Base-by-base conservation (phyloP, 2,888 invertebrate genomes). In the Molorchus minor region DNA sequence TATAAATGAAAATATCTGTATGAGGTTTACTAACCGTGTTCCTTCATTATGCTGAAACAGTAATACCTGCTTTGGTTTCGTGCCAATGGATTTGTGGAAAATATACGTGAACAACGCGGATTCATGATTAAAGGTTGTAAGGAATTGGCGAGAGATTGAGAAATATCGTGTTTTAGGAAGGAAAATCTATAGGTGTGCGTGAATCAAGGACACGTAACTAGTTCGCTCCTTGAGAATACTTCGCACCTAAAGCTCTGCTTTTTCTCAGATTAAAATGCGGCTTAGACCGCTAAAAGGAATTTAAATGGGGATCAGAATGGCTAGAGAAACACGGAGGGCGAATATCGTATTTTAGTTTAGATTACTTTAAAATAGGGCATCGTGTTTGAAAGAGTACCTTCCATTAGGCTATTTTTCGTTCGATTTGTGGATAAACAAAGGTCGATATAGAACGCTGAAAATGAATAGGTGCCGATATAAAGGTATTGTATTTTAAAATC, bases 131-230 rank as follows among this genome's bases (percentile, higher is more conserved):
- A 68, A 58, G 60, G 65, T 63, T 62, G 61, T 67, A 61, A n/a
- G 64, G 61, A 70, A 71, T 69, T 58, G 67, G 69, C 67, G 67
- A 62, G 62, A 71, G 70, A 75, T 73, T 72, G 70, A 70, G 71
- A 73, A 73, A 72, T 75, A 72, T 73, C 72, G 73, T 71, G 73
- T 67, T 65, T 67, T 25, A 29, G 52, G 51, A 36, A 52, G 58
- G 64, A 69, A 73, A 72, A 73, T 71, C 71, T 68, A 72, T 71
- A 65, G 56, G 54, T 56, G 62, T 69, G 72, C 71, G 72, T 72
- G 72, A 65, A 67, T 51, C 66, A 69, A 72, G 72, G 73, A 54
- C 70, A 44, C 35, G 40, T 21, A 36, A 43, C 38, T 21, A 54
- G 21, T 15, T 21, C 20, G 21, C 25, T 12, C 25, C 25, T 20